phyloP scores from a whole-genome alignment of 2,797 vertebrate species.

The Sparus aurata region DNA sequence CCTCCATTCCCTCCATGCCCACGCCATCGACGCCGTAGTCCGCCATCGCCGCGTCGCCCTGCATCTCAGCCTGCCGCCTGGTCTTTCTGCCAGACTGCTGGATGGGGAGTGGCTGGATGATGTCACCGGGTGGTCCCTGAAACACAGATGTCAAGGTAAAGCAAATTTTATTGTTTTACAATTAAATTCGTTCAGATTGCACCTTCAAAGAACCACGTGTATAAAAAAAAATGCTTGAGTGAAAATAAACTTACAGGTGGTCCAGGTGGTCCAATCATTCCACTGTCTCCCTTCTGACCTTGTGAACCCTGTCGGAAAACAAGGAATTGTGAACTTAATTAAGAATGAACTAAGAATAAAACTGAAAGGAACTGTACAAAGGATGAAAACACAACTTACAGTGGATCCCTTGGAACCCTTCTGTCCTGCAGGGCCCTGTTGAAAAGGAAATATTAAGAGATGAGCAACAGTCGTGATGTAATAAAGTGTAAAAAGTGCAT shows the following conservation, averaged over 20 bases:
- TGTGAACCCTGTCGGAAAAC: slow-evolving; percentile 86
- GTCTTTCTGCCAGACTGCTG: slow-evolving; percentile 89
- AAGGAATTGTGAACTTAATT: not conserved
- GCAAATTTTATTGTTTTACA: not conserved
- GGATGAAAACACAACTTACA: slow-evolving; percentile 85
- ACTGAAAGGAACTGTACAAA: not conserved
- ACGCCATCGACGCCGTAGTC: slow-evolving; percentile 87
- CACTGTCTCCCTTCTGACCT: slow-evolving; percentile 96
- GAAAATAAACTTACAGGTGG: slow-evolving; percentile 88
- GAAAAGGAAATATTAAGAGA: slow-evolving; percentile 10
- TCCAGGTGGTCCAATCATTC: slow-evolving; percentile 92
- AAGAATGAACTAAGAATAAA: not conserved
- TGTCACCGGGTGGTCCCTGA: slow-evolving; percentile 94
- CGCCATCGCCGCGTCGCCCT: slow-evolving; percentile 87
- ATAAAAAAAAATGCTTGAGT: not conserved
- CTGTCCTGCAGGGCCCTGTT: slow-evolving; percentile 93
- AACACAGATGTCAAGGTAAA: slow-evolving; percentile 20
- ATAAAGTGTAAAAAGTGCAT: not conserved
- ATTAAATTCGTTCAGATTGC: not conserved
- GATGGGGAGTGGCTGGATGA: slow-evolving; percentile 96
- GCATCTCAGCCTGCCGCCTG: slow-evolving; percentile 88
- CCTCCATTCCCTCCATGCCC: slow-evolving; percentile 92
- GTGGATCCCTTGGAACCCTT: slow-evolving; percentile 96
- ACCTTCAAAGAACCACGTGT: too few relatives aligned
- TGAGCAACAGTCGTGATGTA: not conserved